Evolutionary conservation across 2,113 vertebrate genomes (phyloP), one percentile per base, ranked within the genome.

Genomic region (Fukomys damarensis): DNA sequence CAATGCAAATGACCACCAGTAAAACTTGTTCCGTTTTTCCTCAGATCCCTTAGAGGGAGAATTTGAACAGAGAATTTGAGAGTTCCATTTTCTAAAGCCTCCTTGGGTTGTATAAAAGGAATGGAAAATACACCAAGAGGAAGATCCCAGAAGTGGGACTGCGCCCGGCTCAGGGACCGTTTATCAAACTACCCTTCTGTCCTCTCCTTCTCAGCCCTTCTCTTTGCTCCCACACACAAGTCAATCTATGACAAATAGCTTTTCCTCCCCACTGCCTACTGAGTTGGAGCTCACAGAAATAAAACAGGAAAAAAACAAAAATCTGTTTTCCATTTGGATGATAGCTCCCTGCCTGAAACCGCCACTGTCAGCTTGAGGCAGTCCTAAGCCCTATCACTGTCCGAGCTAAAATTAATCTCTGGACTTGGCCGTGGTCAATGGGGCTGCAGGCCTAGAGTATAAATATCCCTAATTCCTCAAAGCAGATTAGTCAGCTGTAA

Each of bases 401-500:
- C 68, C 82, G 90, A 94, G 7, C 1, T 49, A 41, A 86, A 65
- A 89, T 20, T 65, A 35, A 88, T 46, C 68, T 94, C 70, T 95
- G 80, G 65, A 79, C 63, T 96, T 96, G 95, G 92, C 95, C 19
- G 54, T 70, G 77, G 79, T 94, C 59, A 97, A 26, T 46, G 84
- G 91, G 74, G 92, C 63, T 74, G 6, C 26, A 54, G 46, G 61
- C 97, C 93, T 74, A 58, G 97, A 95, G 22, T 24, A 86, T 58
- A 93, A 85, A 70, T 90, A 90, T 80, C 80, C 94, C 63, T 76
- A 91, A 97, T 96, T 96, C 52, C 32, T 89, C 77, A 96, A 97
- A 97, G 97, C 43, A 93, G 28, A 96, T 65, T 80, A 92, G 93
- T 86, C 70, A 56, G 17, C 74, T 96, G 77, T 93, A 82, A 98